Evolutionary conservation across 2,888 invertebrate species (phyloP), one percentile per base, ranked within the genome.

Genomic region (Agriopis aurantiaria): DNA sequence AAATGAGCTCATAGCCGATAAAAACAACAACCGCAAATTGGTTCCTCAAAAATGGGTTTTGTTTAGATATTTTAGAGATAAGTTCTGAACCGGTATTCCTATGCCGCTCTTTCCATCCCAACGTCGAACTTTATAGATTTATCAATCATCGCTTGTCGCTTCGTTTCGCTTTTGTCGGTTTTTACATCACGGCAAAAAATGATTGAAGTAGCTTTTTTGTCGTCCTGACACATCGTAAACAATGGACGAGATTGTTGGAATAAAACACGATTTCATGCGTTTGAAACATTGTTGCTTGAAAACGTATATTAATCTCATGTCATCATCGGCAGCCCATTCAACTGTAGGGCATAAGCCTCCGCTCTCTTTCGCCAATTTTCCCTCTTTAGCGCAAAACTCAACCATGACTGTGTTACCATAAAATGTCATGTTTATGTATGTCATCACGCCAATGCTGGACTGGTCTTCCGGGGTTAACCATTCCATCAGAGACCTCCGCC

Each of bases 121-220:
- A 69, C 65, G 65, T 52, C 62, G 57, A 49, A 53, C 51, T 63
- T 68, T 68, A 75, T 75, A 67, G 72, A 69, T 71, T 71, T 75
- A 72, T 75, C 72, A 71, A 72, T 75, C 74, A 75, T 71, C 61
- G 68, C 55, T 51, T 71, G 70, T 72, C 70, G 65, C 65, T 65
- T 51, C 56, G 65, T 65, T 65, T 65, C 59, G 69, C 71, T 64
- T 51, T 53, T 51, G 65, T 67, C 62, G 65, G 64, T 70, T 70
- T 70, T 72, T 68, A 68, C 53, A 73, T 62, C 71, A 67, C 64
- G 41, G 59, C 65, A 52, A 68, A 71, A 71, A 68, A 71, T 71
- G 67, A 71, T 68, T 60, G 67, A 65, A 65, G 59, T 60, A 57
- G 55, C 59, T 64, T 72, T 68, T 66, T 72, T 72, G 69, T 64